Evolutionary conservation across 2,888 invertebrate species (phyloP), one percentile per base, ranked within the genome.

Genomic region (Caenorhabditis angaria): DNA sequence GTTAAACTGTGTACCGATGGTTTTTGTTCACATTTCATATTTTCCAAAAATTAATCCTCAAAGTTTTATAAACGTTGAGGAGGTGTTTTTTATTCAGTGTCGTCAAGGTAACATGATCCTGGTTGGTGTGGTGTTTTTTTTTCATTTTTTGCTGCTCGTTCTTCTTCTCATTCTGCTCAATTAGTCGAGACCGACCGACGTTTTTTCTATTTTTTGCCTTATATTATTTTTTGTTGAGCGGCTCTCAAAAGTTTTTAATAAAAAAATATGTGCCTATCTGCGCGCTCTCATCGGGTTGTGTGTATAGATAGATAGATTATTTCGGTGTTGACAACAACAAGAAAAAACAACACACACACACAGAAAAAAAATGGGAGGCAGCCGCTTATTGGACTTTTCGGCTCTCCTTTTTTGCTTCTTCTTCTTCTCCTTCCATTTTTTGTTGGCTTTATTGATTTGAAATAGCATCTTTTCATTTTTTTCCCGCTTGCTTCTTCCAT

Each of bases 171-270:
- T 55, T 25, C 20, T 35, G 35, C 59, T 55, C 57, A 41, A 41
- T 41, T 41, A 41, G 41, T 41, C 41, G 41, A n/a, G n/a, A 41
- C 41, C 10, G 32, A 32, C 5, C 32, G 32, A 32, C 10, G 32
- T 56, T 53, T 56, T 69, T 63, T 55, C 69, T 64, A 63, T n/a
- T 35, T 41, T 55, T 59, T 54, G 56, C 60, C 55, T 63, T 60
- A 54, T 67, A 59, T 64, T 70, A 61, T 61, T 70, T 18, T 32
- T 24, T 61, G 55, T n/a, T n/a, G n/a, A n/a, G n/a, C n/a, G n/a
- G n/a, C n/a, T n/a, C 64, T 64, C 64, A 63, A 60, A 70, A 70
- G 64, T 70, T 69, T 70, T 57, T 47, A 69, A 62, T 57, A 32
- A 61, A 62, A 67, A 62, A 58, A 62, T 58, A 59, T 58, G 20